phyloP scores from a whole-genome alignment of 2,797 vertebrate species.

The Perdix hodgsoniae region DNA sequence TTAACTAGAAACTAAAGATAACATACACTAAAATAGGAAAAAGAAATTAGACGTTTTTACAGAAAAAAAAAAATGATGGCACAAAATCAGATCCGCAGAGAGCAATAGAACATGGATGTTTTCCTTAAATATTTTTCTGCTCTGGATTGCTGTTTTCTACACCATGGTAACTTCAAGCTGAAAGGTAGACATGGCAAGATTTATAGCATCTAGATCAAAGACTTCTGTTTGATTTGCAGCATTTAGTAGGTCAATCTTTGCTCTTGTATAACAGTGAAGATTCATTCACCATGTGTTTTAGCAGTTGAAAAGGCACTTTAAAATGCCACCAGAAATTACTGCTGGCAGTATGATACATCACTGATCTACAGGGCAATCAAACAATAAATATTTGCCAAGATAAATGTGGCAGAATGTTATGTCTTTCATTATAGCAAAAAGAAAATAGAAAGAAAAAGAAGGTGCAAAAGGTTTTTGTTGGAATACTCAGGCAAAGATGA shows the following conservation, averaged over 20 bases:
- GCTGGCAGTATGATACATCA: neutral
- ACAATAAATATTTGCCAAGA: neutral
- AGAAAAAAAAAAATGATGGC: neutral
- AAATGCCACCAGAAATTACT: neutral
- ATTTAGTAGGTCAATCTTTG: neutral
- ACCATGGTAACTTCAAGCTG: neutral
- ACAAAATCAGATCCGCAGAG: neutral
- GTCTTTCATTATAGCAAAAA: neutral
- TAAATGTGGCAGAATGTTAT: neutral
- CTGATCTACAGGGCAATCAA: neutral
- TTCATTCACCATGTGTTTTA: neutral
- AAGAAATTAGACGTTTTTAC: neutral
- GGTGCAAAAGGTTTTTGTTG: neutral
- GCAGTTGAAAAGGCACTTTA: neutral
- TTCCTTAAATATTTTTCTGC: neutral
- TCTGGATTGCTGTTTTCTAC: neutral
- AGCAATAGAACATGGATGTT: neutral
- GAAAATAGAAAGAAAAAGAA: neutral
- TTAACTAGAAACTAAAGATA: neutral
- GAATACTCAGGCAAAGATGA: neutral
- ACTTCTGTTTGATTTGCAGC: neutral
- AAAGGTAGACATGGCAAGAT: neutral
- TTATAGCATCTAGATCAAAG: neutral
- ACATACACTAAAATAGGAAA: neutral
- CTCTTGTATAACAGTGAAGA: neutral